Percentiles rank a stretch among this genome's conserved stretches.
phyloP scores from a whole-genome alignment of 2,888 invertebrate genomes.

The Rhorus exstirpatorius region DNA sequence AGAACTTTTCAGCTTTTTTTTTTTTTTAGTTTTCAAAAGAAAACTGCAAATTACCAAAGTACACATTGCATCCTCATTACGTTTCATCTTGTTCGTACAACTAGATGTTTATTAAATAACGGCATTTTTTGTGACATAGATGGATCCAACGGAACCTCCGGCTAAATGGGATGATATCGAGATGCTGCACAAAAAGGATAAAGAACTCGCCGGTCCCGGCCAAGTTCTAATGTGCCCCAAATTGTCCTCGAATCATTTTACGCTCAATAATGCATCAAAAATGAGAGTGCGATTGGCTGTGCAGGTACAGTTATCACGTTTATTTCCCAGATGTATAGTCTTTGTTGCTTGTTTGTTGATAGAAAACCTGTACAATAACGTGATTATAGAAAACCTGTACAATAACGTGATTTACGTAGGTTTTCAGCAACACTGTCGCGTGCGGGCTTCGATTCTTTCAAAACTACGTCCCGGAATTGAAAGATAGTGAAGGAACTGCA shows the following conservation, averaged over 20 bases:
- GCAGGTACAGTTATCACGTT: constrained; percentile 37
- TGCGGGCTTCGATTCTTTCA: constrained; percentile 43
- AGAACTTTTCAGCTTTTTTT: not conserved
- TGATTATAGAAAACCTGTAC: not conserved
- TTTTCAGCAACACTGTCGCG: constrained; percentile 58
- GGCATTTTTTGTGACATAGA: constrained; percentile 25
- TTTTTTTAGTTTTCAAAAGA: too few species aligned
- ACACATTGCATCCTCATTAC: too few species aligned
- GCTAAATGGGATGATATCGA: constrained; percentile 48
- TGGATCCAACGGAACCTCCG: constrained; percentile 10
- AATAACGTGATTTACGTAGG: constrained; percentile 24
- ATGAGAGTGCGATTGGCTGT: constrained; percentile 53
- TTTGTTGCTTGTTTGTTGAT: too few species aligned
- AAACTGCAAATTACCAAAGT: too few species aligned
- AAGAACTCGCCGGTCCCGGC: too few species aligned
- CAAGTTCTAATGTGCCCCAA: constrained; percentile 59
- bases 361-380: too few species aligned
- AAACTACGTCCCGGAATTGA: constrained; percentile 22
- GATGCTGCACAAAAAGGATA: constrained; percentile 18
- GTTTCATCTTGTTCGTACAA: too few species aligned
- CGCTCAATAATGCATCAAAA: constrained; percentile 47
- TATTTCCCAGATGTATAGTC: constrained; percentile 12
- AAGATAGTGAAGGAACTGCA: too few species aligned
- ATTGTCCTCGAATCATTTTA: constrained; percentile 49
- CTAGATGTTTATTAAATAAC: constrained; percentile 15